Conservation (phyloP, 2,888 invertebrate genomes). For the Monoplex corrugatus region DNA sequence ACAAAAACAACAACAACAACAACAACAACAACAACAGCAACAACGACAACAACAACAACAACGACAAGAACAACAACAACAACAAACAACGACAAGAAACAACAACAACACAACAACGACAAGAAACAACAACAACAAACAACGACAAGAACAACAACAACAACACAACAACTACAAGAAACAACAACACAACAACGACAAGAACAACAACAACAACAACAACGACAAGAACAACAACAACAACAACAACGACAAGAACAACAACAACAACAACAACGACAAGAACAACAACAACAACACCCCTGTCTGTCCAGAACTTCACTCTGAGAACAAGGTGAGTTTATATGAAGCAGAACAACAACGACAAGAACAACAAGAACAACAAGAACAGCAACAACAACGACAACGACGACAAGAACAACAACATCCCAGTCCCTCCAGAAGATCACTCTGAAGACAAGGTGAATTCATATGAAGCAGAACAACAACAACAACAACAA, state of each 20-base stretch:
- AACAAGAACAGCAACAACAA: not conserved
- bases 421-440: no score
- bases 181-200: not conserved
- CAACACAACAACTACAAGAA: not conserved
- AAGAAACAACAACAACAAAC: not conserved
- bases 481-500: no score
- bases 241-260: not conserved
- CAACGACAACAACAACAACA: not conserved
- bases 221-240: not conserved
- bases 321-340: no score
- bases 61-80: not conserved
- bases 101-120: not conserved
- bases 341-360: no score
- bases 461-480: no score
- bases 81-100: not conserved
- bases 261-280: not conserved
- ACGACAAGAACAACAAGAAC: not conserved
- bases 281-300: not conserved
- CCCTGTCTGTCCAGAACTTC: not conserved
- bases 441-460: no score
- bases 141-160: not conserved
- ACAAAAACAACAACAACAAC: no score
- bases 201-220: not conserved
- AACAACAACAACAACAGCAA: not conserved
- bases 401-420: not conserved